Evolutionary conservation across 2,113 vertebrate species (phyloP).

Genomic region (Chamaetylas fuelleborni): DNA sequence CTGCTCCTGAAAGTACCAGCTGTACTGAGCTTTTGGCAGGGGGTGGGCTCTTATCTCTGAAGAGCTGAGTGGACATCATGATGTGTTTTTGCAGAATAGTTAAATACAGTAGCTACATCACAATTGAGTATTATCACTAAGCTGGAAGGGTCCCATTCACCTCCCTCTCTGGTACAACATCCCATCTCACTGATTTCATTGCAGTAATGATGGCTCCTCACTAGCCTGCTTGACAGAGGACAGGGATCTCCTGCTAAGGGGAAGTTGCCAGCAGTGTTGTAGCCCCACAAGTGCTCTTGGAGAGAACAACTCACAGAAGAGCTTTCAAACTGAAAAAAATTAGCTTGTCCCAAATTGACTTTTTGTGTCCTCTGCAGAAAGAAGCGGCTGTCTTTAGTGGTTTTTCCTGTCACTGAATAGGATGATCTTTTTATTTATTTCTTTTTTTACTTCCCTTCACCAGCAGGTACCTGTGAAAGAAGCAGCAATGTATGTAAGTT

Average conservation of each 20-base stretch:
- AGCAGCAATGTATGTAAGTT: background rate
- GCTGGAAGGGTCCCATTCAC: background rate
- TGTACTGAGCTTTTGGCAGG: background rate
- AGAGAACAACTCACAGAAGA: background rate
- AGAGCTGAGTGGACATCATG: background rate
- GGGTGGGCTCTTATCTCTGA: background rate
- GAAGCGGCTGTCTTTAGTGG: background rate
- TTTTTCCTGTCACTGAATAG: background rate
- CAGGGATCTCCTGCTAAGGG: background rate
- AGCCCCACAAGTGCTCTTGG: background rate
- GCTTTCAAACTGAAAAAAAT: background rate
- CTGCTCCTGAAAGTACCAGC: background rate
- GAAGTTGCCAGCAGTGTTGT: background rate
- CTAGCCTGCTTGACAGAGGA: background rate
- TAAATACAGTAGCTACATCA: background rate
- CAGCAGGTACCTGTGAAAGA: background rate
- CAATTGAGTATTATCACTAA: background rate
- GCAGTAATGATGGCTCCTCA: background rate
- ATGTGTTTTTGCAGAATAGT: background rate
- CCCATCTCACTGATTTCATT: background rate
- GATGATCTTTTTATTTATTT: accelerated
- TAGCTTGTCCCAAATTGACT: background rate
- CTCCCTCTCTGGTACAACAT: background rate
- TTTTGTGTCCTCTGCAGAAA: background rate
- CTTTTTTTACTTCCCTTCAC: background rate